These are phyloP conservation scores for Baryphthengus martii DNA, from an alignment of 2,113 vertebrate species.

Conservation along the genomic window DNA sequence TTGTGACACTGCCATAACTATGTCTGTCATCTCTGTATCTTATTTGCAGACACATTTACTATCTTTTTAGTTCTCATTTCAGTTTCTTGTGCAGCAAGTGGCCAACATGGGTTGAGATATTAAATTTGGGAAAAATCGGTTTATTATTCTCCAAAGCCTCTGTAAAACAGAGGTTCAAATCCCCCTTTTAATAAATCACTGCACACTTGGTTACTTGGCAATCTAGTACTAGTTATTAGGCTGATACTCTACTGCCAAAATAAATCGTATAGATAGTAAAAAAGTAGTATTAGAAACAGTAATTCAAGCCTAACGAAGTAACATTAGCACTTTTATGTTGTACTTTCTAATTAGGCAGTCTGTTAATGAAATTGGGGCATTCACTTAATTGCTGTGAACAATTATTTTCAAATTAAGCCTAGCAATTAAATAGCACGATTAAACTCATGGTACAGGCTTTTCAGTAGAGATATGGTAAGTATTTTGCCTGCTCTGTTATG, in stretches of 20 bases:
- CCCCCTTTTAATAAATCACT: background rate
- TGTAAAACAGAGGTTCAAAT: conserved; percentile 27
- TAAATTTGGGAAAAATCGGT: conserved; percentile 31
- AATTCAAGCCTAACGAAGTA: conserved; percentile 79
- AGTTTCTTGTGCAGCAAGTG: background rate
- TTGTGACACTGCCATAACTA: background rate
- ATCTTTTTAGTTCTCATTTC: background rate
- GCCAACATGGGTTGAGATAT: background rate
- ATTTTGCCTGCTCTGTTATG: conserved; percentile 52
- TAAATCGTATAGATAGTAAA: conserved; percentile 60
- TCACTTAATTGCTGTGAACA: conserved; percentile 81
- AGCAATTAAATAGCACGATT: conserved; percentile 76
- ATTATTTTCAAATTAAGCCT: conserved; percentile 82
- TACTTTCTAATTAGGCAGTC: conserved; percentile 79
- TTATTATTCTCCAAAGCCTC: conserved; percentile 29
- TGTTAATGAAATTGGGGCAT: conserved; percentile 79
- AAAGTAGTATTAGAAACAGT: conserved; percentile 67
- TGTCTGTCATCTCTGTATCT: background rate
- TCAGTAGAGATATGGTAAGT: conserved; percentile 51
- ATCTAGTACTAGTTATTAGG: conserved; percentile 56
- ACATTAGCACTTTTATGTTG: conserved; percentile 77
- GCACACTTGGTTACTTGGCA: conserved; percentile 14
- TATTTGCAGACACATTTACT: background rate
- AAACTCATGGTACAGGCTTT: conserved; percentile 60
- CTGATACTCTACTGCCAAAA: conserved; percentile 32